Percentiles rank a stretch among this genome's conserved stretches.
Evolutionary conservation across 2,797 vertebrate species (phyloP).

Genomic region (Liasis olivaceus): DNA sequence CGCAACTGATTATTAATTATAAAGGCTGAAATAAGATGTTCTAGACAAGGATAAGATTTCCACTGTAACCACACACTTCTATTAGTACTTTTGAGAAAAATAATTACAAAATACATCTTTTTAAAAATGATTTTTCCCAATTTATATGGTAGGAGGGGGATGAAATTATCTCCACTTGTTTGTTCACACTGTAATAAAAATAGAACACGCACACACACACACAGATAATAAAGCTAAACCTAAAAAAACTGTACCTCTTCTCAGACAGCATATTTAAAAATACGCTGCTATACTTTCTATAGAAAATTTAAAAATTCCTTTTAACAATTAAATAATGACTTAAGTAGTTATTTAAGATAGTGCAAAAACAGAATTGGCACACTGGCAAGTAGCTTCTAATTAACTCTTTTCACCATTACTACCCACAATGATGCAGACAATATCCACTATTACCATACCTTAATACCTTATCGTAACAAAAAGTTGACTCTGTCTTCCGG

Average conservation of each 20-base stretch:
- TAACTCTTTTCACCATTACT: constrained; percentile 13
- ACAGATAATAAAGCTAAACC: background rate
- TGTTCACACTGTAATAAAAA: background rate
- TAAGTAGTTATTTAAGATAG: background rate
- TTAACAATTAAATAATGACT: background rate
- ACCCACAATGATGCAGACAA: background rate
- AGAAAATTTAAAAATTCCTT: constrained; percentile 21
- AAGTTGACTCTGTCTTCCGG: background rate
- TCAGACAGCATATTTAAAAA: constrained; percentile 24
- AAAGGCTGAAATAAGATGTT: background rate
- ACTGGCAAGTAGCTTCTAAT: constrained; percentile 13
- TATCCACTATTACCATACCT: too few species aligned
- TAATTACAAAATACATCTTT: background rate
- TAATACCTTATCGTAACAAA: background rate
- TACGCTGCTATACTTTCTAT: constrained; percentile 29
- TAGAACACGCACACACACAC: background rate
- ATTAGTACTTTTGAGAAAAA: background rate
- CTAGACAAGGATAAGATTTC: background rate
- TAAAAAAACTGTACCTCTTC: background rate
- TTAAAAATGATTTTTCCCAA: background rate
- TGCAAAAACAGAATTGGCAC: background rate
- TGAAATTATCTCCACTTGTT: background rate
- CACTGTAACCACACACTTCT: background rate
- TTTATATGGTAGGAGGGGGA: background rate
- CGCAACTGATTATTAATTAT: background rate